Conservation (phyloP, 2,113 vertebrate genomes). For the Rhinopomastus cyanomelas region DNA sequence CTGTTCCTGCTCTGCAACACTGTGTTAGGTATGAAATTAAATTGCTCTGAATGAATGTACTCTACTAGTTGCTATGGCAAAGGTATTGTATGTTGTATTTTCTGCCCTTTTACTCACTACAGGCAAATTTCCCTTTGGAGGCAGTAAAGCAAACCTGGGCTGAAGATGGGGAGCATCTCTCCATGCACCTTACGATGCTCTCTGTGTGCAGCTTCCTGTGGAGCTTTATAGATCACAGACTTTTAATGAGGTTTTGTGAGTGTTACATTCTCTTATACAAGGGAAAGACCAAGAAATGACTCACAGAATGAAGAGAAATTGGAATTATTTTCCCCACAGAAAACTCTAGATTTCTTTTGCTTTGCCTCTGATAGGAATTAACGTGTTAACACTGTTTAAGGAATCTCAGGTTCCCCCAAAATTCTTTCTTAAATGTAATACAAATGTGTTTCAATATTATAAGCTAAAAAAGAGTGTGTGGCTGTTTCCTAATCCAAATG, state of each 20-base stretch:
- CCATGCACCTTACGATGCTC: background rate
- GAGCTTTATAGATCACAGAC: background rate
- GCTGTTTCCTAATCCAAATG: background rate
- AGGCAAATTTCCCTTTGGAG: background rate
- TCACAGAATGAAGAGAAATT: background rate
- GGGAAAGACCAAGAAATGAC: background rate
- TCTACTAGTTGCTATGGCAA: background rate
- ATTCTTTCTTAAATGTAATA: background rate
- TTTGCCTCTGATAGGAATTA: background rate
- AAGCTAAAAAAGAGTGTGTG: background rate
- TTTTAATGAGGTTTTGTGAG: background rate
- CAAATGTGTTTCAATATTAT: background rate
- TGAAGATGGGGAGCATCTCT: background rate
- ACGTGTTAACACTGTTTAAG: background rate
- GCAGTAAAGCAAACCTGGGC: background rate
- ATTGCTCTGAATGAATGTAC: background rate
- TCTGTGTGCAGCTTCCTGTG: background rate
- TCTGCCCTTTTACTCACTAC: background rate
- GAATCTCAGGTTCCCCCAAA: background rate
- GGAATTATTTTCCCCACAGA: background rate
- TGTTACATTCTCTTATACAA: background rate
- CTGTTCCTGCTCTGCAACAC: background rate
- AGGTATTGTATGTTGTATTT: background rate
- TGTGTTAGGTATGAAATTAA: background rate
- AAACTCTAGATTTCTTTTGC: background rate